A percentile compares a stretch with the other conserved stretches of the same genome.
Evolutionary conservation across 2,888 invertebrate species (phyloP).

Genomic region (Drosophila kuntzei): DNA sequence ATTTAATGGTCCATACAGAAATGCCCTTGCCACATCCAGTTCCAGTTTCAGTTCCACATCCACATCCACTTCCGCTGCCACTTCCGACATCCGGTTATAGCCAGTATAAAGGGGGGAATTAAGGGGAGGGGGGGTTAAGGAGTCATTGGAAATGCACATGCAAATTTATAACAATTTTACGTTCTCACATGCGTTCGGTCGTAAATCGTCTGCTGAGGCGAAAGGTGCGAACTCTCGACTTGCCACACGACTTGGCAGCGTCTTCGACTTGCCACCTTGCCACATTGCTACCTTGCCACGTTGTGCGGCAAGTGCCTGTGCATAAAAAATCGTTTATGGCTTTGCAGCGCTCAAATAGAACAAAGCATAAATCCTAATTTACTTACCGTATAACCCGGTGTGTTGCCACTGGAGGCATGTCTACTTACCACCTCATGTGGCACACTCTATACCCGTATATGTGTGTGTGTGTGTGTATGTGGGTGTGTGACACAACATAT

Average conservation of each 20-base stretch:
- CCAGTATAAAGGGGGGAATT: neutral
- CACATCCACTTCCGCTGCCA: conserved; percentile 25
- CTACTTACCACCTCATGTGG: conserved; percentile 32
- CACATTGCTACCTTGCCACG: conserved; percentile 26
- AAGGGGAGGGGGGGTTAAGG: neutral
- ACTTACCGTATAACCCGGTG: conserved; percentile 67
- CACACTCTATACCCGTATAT: conserved; percentile 5
- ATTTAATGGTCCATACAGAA: conserved; percentile 56
- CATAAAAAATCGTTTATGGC: conserved; percentile 79
- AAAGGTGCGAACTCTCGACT: conserved; percentile 67
- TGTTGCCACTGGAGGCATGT: conserved; percentile 60
- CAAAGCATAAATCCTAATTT: conserved; percentile 81
- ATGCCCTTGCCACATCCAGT: conserved; percentile 3
- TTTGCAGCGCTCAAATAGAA: conserved; percentile 79
- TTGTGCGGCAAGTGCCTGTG: conserved; percentile 66
- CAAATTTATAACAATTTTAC: conserved; percentile 80
- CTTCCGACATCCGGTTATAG: conserved; percentile 18
- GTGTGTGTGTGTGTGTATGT: conserved; percentile 26
- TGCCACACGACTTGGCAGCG: conserved; percentile 30
- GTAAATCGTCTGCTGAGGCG: conserved; percentile 71
- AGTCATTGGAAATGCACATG: conserved; percentile 62
- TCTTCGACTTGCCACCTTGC: conserved; percentile 23
- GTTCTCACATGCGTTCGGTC: conserved; percentile 75
- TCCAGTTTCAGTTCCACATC: conserved; percentile 5
- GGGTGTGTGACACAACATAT: conserved; percentile 67